Conservation (phyloP, 2,113 vertebrate species). For the Gulo gulo region DNA sequence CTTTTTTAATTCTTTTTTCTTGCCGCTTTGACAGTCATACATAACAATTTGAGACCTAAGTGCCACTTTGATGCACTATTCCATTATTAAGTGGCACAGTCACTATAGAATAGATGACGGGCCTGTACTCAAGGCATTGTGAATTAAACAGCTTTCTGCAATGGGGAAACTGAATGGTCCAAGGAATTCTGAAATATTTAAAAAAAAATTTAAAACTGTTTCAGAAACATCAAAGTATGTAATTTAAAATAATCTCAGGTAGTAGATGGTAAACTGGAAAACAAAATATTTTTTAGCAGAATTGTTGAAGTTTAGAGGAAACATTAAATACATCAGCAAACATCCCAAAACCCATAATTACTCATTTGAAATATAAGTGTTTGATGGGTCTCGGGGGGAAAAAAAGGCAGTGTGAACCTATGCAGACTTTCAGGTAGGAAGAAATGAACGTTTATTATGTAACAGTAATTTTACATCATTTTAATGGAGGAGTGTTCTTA, state of each 20-base stretch:
- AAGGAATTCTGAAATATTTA: slow-evolving; percentile 81
- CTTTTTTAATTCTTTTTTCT: slow-evolving; percentile 77
- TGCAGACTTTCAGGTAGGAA: slow-evolving; percentile 55
- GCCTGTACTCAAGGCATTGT: slow-evolving; percentile 80
- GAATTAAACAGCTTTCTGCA: slow-evolving; percentile 85
- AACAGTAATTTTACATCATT: slow-evolving; percentile 68
- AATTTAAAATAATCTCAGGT: slow-evolving; percentile 78
- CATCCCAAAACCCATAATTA: slow-evolving; percentile 76
- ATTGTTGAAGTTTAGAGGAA: slow-evolving; percentile 76
- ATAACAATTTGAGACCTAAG: slow-evolving; percentile 91
- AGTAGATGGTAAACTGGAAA: slow-evolving; percentile 79
- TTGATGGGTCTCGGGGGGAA: slow-evolving; percentile 45
- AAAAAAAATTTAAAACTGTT: slow-evolving; percentile 83
- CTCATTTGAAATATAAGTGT: slow-evolving; percentile 55
- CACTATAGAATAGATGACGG: slow-evolving; percentile 86
- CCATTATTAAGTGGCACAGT: slow-evolving; percentile 88
- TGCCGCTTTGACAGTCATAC: slow-evolving; percentile 88
- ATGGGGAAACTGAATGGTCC: slow-evolving; percentile 72
- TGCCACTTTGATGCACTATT: slow-evolving; percentile 89
- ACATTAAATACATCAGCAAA: slow-evolving; percentile 75
- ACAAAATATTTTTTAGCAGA: slow-evolving; percentile 77
- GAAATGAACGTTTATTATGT: slow-evolving; percentile 46
- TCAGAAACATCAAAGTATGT: slow-evolving; percentile 76
- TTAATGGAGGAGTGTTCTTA: slow-evolving; percentile 73
- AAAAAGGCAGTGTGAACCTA: neutral